Conservation (phyloP, 2,113 vertebrate species). For the Porphyrio hochstetteri region DNA sequence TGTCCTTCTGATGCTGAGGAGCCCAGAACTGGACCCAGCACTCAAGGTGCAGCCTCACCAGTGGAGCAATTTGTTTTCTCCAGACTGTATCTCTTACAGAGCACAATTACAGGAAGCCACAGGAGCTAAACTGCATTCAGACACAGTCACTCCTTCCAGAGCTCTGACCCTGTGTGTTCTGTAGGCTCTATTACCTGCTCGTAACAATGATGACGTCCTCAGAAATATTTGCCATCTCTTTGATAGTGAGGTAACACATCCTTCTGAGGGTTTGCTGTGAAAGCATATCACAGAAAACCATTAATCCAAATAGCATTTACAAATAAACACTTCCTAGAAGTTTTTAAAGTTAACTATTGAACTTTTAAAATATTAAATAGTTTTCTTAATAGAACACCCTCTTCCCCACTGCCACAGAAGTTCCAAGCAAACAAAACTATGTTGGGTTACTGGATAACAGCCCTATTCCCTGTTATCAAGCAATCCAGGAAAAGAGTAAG, state of each 20-base stretch:
- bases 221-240: conserved; percentile 98
- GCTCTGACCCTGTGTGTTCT: neutral
- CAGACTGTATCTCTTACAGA: neutral
- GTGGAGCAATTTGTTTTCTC: neutral
- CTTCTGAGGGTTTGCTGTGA: conserved; percentile 92
- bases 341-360: neutral
- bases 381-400: neutral
- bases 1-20: too few species aligned
- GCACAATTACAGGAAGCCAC: accelerated
- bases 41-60: too few species aligned
- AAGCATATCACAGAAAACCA: neutral
- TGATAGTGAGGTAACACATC: conserved; percentile 98
- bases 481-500: neutral
- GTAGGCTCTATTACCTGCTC: conserved; percentile 85
- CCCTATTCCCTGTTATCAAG: neutral
- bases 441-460: neutral
- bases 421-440: neutral
- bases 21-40: too few species aligned
- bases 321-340: neutral
- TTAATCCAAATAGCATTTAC: accelerated
- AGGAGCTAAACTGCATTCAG: neutral
- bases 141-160: neutral
- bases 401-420: neutral
- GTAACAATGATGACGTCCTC: conserved; percentile 99
- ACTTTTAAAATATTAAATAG: neutral